Base-by-base conservation (phyloP, 2,888 invertebrate genomes). In the Dione juno region DNA sequence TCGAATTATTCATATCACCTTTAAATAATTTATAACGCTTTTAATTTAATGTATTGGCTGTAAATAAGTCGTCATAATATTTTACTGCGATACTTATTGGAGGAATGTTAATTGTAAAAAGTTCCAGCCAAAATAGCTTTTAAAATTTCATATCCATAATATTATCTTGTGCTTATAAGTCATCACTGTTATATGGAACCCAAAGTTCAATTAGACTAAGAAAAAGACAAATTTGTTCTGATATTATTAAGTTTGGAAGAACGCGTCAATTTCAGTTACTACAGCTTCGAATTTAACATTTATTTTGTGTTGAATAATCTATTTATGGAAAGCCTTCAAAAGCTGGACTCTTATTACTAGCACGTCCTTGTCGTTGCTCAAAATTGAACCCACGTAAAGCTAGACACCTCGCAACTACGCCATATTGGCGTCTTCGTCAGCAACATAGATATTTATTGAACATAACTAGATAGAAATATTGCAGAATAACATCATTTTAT, bases 401-500 rank as follows among this genome's bases (percentile, higher is more conserved):
- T 7, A 28, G 28, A 10, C 8, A 35, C 35, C n/a, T 54, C 35
- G 0, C n/a, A 5, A 35, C 35, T 35, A n/a, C 9, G 28, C 3
- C 14, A 35, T 9, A n/a, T n/a, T 35, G 28, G 53, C 14, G 14
- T n/a, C 28, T 28, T 28, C 13, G 45, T n/a, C 13, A 19, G 5
- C 11, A 41, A 28, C 28, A 28, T 28, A 28, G 28, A 10, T 21
- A 16, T 59, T 61, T 40, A 21, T 8, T 43, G 52, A 43, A 45
- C 40, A 61, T 53, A 52, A 41, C 54, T 59, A 50, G 48, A 54
- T 69, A 65, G 40, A 66, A 66, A n/a, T 40, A 65, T 70, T 69
- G 70, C 61, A 68, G 65, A 63, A 76, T 73, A 68, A 65, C 64
- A 71, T 37, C 53, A 69, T 70, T 65, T 69, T 64, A 69, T 63